phyloP scores from a whole-genome alignment of 2,888 invertebrate species.

The Drepanosiphum platanoidis region DNA sequence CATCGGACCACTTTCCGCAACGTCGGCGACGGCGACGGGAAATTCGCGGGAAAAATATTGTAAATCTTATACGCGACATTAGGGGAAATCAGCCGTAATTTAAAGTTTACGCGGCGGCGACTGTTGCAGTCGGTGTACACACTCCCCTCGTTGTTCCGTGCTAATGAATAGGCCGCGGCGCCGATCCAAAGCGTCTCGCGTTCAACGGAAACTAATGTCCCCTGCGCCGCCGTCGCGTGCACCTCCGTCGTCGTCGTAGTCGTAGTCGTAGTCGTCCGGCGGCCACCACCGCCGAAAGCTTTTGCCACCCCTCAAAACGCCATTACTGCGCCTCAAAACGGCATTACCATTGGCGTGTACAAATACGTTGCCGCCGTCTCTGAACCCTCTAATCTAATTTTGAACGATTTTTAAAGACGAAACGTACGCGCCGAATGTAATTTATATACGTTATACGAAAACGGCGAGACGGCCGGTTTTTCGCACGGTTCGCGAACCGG shows the following conservation, averaged over 20 bases:
- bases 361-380: not conserved
- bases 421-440: too few relatives aligned
- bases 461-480: not conserved
- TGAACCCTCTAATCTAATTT: conserved; percentile 47
- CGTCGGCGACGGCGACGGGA: not conserved
- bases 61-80: conserved; percentile 3
- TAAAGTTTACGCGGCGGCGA: conserved; percentile 16
- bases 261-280: too few relatives aligned
- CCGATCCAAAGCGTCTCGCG: conserved; percentile 38
- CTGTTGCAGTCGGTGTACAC: not conserved
- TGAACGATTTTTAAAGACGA: conserved; percentile 55
- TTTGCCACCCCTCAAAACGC: conserved; percentile 44
- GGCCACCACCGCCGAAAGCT: not conserved
- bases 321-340: conserved; percentile 43
- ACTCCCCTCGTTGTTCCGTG: not conserved
- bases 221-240: not conserved
- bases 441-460: not conserved
- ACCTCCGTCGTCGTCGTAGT: not conserved
- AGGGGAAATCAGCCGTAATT: conserved; percentile 25
- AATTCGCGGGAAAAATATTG: not conserved
- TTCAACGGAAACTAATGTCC: conserved; percentile 43
- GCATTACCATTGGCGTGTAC: conserved; percentile 28
- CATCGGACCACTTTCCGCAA: too few relatives aligned
- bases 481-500: too few relatives aligned
- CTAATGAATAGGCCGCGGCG: conserved; percentile 34